Conservation (phyloP, 1,140 invertebrate genomes). For the Cardiocondyla obscurior region DNA sequence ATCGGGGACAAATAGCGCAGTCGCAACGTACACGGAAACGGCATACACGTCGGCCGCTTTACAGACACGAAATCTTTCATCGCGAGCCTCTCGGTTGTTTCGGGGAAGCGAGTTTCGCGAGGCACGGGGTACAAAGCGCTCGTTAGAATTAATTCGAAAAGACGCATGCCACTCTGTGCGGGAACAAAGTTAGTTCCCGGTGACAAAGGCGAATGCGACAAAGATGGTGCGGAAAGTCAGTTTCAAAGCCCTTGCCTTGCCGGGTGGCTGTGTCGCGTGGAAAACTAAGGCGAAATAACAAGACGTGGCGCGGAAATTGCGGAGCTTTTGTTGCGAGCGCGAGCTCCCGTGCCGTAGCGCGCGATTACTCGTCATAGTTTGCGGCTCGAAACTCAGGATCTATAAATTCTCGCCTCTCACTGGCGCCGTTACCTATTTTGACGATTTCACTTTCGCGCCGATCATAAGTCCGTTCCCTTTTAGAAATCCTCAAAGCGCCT, state of each 20-base stretch:
- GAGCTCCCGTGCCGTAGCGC: background rate
- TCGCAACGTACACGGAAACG: no score
- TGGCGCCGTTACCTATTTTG: background rate
- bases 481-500: background rate
- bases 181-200: conserved; percentile 56
- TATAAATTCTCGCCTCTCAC: background rate
- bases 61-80: background rate
- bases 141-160: conserved; percentile 65
- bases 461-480: background rate
- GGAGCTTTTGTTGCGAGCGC: background rate
- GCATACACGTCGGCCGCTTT: background rate
- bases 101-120: conserved; percentile 1
- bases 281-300: conserved; percentile 10
- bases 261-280: background rate
- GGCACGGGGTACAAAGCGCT: conserved; percentile 41
- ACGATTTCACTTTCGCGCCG: background rate
- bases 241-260: conserved; percentile 50
- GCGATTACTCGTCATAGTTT: background rate
- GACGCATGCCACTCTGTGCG: conserved; percentile 3
- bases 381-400: background rate
- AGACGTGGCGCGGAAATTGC: conserved; percentile 26
- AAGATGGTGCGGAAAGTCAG: conserved; percentile 46
- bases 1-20: background rate
- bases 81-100: conserved; percentile 9
- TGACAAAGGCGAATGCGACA: conserved; percentile 22